Conservation (phyloP, 1,140 invertebrate genomes). For the Spodoptera litura region DNA sequence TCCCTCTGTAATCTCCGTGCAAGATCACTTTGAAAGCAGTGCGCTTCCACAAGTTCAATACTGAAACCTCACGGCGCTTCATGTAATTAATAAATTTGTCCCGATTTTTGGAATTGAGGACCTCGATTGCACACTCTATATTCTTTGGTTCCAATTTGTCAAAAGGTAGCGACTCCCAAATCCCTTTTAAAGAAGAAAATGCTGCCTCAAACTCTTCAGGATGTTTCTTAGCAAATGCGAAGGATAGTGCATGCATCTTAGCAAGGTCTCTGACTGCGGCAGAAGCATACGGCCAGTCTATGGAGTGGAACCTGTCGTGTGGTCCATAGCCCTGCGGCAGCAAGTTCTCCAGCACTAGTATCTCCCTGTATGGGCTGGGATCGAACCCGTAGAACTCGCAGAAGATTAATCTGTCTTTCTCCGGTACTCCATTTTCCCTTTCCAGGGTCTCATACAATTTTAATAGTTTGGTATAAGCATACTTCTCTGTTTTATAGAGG, state of each 20-base stretch:
- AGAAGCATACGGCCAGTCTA: constrained; percentile 55
- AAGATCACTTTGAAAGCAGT: constrained; percentile 49
- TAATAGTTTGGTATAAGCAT: constrained; percentile 38
- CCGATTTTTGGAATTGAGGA: background rate
- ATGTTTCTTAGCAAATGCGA: constrained; percentile 46
- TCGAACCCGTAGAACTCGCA: constrained; percentile 50
- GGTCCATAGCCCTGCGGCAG: constrained; percentile 39
- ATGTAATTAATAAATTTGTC: background rate
- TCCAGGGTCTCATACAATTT: background rate
- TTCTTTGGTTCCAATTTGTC: background rate
- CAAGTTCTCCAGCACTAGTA: constrained; percentile 58
- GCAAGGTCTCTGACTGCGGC: constrained; percentile 52
- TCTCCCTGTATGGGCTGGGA: constrained; percentile 31
- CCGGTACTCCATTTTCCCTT: background rate
- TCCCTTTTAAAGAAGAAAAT: constrained; percentile 36
- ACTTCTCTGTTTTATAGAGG: constrained; percentile 46
- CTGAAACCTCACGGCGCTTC: background rate
- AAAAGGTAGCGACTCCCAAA: constrained; percentile 49
- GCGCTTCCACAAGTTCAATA: constrained; percentile 31
- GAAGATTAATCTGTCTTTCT: constrained; percentile 42
- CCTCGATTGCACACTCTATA: background rate
- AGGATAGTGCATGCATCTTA: constrained; percentile 55
- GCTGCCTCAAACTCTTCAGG: constrained; percentile 51
- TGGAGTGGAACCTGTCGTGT: constrained; percentile 54
- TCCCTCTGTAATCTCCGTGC: constrained; percentile 68